Evolutionary conservation across 92 coral and sea anemone species (phyloP).

Genomic region (Pocillopora grandis): DNA sequence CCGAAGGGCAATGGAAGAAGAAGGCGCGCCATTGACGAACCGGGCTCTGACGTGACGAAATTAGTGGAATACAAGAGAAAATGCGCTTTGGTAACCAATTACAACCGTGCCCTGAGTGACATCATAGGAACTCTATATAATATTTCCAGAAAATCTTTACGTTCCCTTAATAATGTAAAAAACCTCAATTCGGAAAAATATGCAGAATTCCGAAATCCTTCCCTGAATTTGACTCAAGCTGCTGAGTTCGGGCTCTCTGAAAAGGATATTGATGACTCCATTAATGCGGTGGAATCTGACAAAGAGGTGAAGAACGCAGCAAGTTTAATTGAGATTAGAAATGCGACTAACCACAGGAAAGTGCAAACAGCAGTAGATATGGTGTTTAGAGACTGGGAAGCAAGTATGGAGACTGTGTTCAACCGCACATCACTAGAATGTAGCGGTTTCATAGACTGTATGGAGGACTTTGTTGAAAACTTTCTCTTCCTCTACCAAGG

Average conservation of each 20-base stretch:
- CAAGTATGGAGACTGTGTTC: constrained; percentile 73
- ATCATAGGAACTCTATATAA: constrained; percentile 49
- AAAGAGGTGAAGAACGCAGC: constrained; percentile 38
- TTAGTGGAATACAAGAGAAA: constrained; percentile 52
- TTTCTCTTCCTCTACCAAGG: constrained; percentile 61
- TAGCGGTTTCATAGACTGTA: constrained; percentile 71
- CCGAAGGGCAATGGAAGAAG: constrained; percentile 20
- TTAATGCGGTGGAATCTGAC: constrained; percentile 23
- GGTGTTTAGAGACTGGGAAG: constrained; percentile 64
- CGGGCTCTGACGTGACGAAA: constrained; percentile 7
- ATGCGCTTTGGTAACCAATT: constrained; percentile 67
- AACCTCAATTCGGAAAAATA: constrained; percentile 10
- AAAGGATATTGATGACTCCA: constrained; percentile 35
- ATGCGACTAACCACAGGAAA: constrained; percentile 31
- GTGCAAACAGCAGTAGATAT: constrained; percentile 49
- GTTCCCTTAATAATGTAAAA: constrained; percentile 6
- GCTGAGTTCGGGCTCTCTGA: constrained; percentile 42
- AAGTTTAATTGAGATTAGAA: constrained; percentile 28
- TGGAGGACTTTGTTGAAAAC: constrained; percentile 52
- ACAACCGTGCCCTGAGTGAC: constrained; percentile 54
- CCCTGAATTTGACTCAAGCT: constrained; percentile 37
- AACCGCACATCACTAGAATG: constrained; percentile 56
- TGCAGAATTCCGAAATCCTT: constrained; percentile 8
- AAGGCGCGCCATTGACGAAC: constrained; percentile 51
- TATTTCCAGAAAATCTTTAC: constrained; percentile 43